Percentiles rank a stretch among this genome's conserved stretches.
phyloP scores from a whole-genome alignment of 2,797 vertebrate species.

The Eremophila alpestris region DNA sequence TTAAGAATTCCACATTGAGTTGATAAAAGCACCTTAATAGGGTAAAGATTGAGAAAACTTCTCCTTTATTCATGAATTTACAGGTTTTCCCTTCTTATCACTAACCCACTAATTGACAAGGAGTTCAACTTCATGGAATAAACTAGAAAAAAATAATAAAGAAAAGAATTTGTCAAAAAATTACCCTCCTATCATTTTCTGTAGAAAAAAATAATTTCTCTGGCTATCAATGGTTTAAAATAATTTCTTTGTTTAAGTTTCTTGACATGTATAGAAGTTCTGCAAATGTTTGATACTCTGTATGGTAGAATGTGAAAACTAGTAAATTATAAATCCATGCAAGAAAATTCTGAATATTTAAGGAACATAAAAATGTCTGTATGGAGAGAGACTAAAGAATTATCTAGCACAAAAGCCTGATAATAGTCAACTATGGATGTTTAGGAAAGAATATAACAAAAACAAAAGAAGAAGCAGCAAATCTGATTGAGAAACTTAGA shows the following conservation, averaged over 20 bases:
- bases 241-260: background rate
- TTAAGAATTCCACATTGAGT: background rate
- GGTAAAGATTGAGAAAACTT: background rate
- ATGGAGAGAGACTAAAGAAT: background rate
- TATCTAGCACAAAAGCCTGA: background rate
- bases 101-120: background rate
- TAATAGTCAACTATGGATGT: background rate
- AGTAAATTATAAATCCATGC: background rate
- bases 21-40: slow-evolving; percentile 11
- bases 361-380: background rate
- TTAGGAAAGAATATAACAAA: background rate
- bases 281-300: background rate
- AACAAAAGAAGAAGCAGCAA: background rate
- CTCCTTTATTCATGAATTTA: background rate
- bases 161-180: background rate
- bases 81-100: background rate
- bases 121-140: background rate
- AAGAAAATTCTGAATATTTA: background rate
- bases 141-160: background rate
- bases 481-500: background rate
- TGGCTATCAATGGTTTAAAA: background rate
- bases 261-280: background rate
- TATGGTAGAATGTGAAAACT: background rate
- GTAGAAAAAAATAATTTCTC: background rate
- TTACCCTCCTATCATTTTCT: background rate